Base-by-base conservation (phyloP, 2,113 vertebrate genomes). In the Pipra filicauda region DNA sequence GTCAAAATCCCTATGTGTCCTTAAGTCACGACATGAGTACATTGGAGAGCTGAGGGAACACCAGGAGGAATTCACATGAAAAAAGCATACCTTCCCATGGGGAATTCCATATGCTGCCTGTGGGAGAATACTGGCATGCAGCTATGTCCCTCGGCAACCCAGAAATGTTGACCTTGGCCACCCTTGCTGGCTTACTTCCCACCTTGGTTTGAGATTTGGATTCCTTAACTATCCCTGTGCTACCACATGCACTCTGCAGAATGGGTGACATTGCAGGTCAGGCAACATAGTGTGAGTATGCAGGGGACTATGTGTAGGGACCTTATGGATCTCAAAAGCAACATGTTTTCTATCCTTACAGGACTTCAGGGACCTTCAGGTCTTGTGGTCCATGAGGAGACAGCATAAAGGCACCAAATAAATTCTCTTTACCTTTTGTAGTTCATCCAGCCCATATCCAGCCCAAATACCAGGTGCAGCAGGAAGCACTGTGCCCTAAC, bases 221-320 rank as follows among this genome's bases (percentile, higher is more conserved):
- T 88, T 96, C 62, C 71, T 76, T 73, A 88, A 90, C 74, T 52
- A 41, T n/a, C 31, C 17, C 75, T 18, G 1, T 58, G 70, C 75
- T 82, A 20, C 44, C 41, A 65, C 62, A 57, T 0, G 31, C 74
- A 66, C 6, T 12, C 71, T 76, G 78, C 78, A 82, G 74, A 27
- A 46, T 0, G 5, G 70, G 26, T 39, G 61, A 78, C 1, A 1
- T 4, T 54, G 51, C 76, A 91, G 73, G 49, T 52, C 51, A 66
- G n/a, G 22, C 0, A 2, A 35, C 52, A 33, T 0, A 21, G n/a
- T 1, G 1, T 37, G 33, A 44, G n/a, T 62, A 27, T 12, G 33
- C 5, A 67, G 37, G 46, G 46, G 18, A 51, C 35, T 24, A 15
- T 11, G 16, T 20, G 15, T 14, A 15, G 41, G 9, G 27, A 3